A percentile compares a stretch with the other conserved stretches of the same genome.
These are phyloP conservation scores for Dynastes hyllus DNA, from an alignment of 2,888 invertebrate species.

Conservation along the genomic window DNA sequence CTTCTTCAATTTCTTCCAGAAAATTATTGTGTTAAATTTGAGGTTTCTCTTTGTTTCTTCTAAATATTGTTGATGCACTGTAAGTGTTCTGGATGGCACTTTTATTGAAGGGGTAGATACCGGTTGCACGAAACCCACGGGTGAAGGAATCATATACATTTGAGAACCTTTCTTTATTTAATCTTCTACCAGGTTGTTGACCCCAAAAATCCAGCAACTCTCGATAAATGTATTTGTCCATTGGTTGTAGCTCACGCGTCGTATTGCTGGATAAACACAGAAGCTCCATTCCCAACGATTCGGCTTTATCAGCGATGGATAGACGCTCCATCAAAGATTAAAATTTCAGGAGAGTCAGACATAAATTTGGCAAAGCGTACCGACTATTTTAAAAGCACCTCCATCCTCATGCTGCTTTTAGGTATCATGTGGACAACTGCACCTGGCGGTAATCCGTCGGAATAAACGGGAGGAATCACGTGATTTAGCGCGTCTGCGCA, in stretches of 20 bases:
- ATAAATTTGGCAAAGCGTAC: conserved; percentile 50
- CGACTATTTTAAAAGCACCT: conserved; percentile 54
- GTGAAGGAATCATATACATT: conserved; percentile 58
- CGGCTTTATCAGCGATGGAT: conserved; percentile 56
- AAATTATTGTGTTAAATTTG: too few relatives aligned
- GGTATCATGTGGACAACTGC: too few relatives aligned
- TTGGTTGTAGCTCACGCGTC: conserved; percentile 62
- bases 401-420: conserved; percentile 54
- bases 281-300: conserved; percentile 57
- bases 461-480: conserved; percentile 49
- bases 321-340: conserved; percentile 52
- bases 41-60: too few relatives aligned
- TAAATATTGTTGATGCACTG: too few relatives aligned
- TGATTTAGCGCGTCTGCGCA: conserved; percentile 61
- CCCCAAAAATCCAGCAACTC: conserved; percentile 63
- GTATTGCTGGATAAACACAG: conserved; percentile 64
- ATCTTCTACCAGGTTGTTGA: conserved; percentile 56
- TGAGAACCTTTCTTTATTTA: conserved; percentile 63
- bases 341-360: conserved; percentile 18
- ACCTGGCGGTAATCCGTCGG: conserved; percentile 52
- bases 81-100: too few relatives aligned
- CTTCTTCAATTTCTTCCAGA: too few relatives aligned
- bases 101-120: too few relatives aligned
- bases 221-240: conserved; percentile 63
- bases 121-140: conserved; percentile 56